Evolutionary conservation across 2,888 invertebrate genomes (phyloP).

Genomic region (Pandemis heparana): DNA sequence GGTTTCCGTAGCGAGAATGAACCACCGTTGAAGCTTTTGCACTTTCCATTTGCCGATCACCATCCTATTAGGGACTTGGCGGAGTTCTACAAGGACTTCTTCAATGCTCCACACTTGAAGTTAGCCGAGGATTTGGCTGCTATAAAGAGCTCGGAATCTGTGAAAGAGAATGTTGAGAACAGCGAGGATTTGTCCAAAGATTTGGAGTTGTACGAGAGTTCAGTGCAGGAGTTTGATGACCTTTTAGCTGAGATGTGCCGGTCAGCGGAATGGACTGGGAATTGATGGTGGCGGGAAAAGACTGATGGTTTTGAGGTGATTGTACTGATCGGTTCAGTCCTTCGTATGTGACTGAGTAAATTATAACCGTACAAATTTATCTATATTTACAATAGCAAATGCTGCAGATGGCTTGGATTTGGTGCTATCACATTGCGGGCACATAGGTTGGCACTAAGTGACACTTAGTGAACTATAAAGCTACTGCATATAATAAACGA

Average conservation of each 20-base stretch:
- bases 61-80: slow-evolving; percentile 91
- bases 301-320: slow-evolving; percentile 46
- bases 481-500: too few relatives aligned
- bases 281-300: slow-evolving; percentile 58
- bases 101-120: slow-evolving; percentile 87
- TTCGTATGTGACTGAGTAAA: not conserved
- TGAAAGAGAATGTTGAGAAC: slow-evolving; percentile 60
- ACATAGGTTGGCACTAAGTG: too few relatives aligned
- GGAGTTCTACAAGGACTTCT: slow-evolving; percentile 92
- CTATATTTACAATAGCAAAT: not conserved
- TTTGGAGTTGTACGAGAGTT: slow-evolving; percentile 90
- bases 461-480: too few relatives aligned
- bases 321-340: not conserved
- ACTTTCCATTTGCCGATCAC: slow-evolving; percentile 91
- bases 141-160: slow-evolving; percentile 55
- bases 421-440: too few relatives aligned
- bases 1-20: slow-evolving; percentile 82
- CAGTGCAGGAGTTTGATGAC: slow-evolving; percentile 90
- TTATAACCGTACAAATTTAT: too few relatives aligned
- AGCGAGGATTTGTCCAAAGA: slow-evolving; percentile 88
- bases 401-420: too few relatives aligned
- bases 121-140: slow-evolving; percentile 59
- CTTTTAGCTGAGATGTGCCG: slow-evolving; percentile 90
- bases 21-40: slow-evolving; percentile 89
- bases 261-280: slow-evolving; percentile 86